Evolutionary conservation across 2,888 invertebrate species (phyloP).

Genomic region (Thysanoteuthis rhombus): DNA sequence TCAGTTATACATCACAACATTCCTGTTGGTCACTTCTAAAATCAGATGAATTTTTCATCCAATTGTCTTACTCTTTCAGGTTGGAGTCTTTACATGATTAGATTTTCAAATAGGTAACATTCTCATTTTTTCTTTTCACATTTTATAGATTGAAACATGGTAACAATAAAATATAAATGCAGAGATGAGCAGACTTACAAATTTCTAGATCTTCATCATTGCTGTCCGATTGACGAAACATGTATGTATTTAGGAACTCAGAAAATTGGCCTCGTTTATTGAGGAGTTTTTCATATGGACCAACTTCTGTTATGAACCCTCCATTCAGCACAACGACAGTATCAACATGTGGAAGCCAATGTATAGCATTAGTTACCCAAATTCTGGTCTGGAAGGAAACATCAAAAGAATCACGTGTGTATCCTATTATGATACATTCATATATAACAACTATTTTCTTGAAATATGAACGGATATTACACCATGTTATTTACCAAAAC

Average conservation of each 20-base stretch:
- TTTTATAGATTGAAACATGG: too few relatives aligned
- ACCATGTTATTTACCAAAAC: too few relatives aligned
- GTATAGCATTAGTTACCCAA: constrained; percentile 93
- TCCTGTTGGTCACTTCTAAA: too few relatives aligned
- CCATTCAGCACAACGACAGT: constrained; percentile 87
- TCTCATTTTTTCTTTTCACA: too few relatives aligned
- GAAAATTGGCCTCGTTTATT: constrained; percentile 77
- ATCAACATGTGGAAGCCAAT: constrained; percentile 90
- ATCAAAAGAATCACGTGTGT: not conserved
- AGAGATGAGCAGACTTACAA: not conserved
- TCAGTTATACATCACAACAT: too few relatives aligned
- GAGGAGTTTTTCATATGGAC: constrained; percentile 88
- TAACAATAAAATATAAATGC: not conserved
- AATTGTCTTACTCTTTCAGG: too few relatives aligned
- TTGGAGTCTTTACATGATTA: too few relatives aligned
- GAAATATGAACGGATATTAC: too few relatives aligned
- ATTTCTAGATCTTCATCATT: constrained; percentile 57
- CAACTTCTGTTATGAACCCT: constrained; percentile 87
- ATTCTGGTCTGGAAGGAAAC: constrained; percentile 77
- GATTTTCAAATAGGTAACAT: too few relatives aligned
- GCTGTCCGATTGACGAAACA: not conserved
- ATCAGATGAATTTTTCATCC: too few relatives aligned
- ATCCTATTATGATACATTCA: too few relatives aligned
- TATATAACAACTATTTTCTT: too few relatives aligned
- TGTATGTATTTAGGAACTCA: constrained; percentile 70